Conservation (phyloP, 2,888 invertebrate genomes). For the Drosophila dives region DNA sequence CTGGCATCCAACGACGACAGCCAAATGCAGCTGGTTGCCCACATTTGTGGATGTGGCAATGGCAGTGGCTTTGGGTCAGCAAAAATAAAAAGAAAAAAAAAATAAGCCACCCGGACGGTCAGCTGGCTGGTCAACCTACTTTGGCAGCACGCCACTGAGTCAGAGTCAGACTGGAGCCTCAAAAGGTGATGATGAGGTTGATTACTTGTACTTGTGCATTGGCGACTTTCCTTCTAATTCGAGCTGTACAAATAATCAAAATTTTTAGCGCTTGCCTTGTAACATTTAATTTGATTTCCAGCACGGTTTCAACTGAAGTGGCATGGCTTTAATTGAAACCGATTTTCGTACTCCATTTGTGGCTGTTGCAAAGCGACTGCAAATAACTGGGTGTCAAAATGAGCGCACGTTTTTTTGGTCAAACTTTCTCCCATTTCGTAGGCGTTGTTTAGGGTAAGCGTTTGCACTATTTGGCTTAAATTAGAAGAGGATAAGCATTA, state of each 20-base stretch:
- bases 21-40: slow-evolving; percentile 47
- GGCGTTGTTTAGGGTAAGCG: slow-evolving; percentile 64
- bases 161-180: slow-evolving; percentile 47
- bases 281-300: slow-evolving; percentile 78
- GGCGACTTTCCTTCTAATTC: slow-evolving; percentile 80
- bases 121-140: slow-evolving; percentile 68
- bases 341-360: slow-evolving; percentile 49
- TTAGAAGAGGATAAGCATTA: slow-evolving; percentile 1
- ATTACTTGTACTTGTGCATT: slow-evolving; percentile 63
- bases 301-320: slow-evolving; percentile 66
- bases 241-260: slow-evolving; percentile 76
- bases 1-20: slow-evolving; percentile 63
- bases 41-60: slow-evolving; percentile 38
- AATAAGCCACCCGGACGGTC: slow-evolving; percentile 51
- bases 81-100: slow-evolving; percentile 18
- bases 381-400: slow-evolving; percentile 72
- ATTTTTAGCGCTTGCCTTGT: slow-evolving; percentile 62
- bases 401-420: slow-evolving; percentile 67
- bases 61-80: slow-evolving; percentile 54
- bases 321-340: slow-evolving; percentile 58
- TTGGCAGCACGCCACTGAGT: slow-evolving; percentile 62
- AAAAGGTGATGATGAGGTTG: slow-evolving; percentile 79
- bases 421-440: slow-evolving; percentile 69
- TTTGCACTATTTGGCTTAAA: slow-evolving; percentile 31
- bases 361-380: slow-evolving; percentile 35